A percentile compares a stretch with the other conserved stretches of the same genome.
Conservation (phyloP, 2,888 invertebrate species). For the Agrotis puta region DNA sequence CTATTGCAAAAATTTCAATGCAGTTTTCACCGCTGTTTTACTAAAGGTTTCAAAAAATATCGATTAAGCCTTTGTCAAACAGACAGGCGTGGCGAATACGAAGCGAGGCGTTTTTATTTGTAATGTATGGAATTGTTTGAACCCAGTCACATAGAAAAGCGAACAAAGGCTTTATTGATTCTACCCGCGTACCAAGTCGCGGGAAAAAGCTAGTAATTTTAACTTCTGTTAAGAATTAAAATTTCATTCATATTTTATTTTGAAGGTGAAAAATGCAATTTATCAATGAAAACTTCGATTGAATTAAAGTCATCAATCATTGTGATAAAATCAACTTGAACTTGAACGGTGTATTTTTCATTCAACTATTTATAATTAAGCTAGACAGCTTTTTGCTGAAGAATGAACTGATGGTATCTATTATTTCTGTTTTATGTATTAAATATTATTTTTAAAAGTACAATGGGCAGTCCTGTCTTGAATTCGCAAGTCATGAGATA, state of each 20-base stretch:
- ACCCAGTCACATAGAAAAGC: too few relatives aligned
- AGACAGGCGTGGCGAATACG: too few relatives aligned
- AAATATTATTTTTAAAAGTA: conserved; percentile 8
- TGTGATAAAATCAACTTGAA: conserved; percentile 12
- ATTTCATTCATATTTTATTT: background rate
- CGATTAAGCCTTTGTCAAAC: too few relatives aligned
- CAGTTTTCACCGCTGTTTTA: too few relatives aligned
- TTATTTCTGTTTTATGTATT: background rate
- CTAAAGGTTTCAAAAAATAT: too few relatives aligned
- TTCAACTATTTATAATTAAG: background rate
- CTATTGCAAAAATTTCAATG: too few relatives aligned
- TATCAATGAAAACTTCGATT: conserved; percentile 17
- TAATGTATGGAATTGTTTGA: too few relatives aligned
- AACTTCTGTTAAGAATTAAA: background rate
- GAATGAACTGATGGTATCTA: background rate
- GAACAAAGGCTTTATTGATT: too few relatives aligned
- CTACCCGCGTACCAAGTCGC: too few relatives aligned
- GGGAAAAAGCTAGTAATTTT: background rate
- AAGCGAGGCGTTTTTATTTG: too few relatives aligned
- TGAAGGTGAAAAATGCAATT: conserved; percentile 9
- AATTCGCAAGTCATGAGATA: background rate
- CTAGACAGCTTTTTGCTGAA: background rate
- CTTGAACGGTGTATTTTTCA: background rate
- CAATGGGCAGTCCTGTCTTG: background rate
- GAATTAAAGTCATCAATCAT: conserved; percentile 23